Evolutionary conservation across 2,888 invertebrate genomes (phyloP).

Genomic region (Tuberolachnus salignus): DNA sequence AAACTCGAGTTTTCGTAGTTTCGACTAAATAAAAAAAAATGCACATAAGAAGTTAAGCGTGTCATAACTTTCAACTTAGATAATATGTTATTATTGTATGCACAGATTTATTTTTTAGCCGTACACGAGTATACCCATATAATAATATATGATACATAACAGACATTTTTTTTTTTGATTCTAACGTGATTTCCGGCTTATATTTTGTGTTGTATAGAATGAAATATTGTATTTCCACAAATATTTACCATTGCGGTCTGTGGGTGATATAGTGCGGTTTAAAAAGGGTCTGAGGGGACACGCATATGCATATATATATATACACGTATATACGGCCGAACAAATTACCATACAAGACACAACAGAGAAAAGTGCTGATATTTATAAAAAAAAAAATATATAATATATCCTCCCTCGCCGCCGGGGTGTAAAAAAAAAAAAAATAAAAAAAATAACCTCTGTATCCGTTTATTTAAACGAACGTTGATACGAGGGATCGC

Average conservation of each 20-base stretch:
- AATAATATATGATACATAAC: too few relatives aligned
- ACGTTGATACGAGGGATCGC: constrained; percentile 56
- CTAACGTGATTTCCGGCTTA: not conserved
- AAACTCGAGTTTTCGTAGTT: too few relatives aligned
- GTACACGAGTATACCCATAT: not conserved
- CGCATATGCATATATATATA: not conserved
- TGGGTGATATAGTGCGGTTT: constrained; percentile 55
- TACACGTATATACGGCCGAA: constrained; percentile 37
- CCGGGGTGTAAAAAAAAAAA: constrained; percentile 48
- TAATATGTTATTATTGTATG: too few relatives aligned
- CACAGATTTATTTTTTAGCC: not conserved
- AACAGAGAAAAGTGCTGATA: constrained; percentile 54
- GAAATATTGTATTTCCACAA: constrained; percentile 41
- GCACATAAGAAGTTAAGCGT: too few relatives aligned
- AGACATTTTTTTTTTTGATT: not conserved
- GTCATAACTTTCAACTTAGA: too few relatives aligned
- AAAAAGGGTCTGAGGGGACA: constrained; percentile 54
- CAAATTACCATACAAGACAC: constrained; percentile 56
- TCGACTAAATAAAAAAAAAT: too few relatives aligned
- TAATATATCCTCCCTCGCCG: constrained; percentile 36
- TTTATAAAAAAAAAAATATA: constrained; percentile 46
- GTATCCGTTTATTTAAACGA: constrained; percentile 56
- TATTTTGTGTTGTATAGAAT: not conserved
- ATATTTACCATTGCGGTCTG: constrained; percentile 52
- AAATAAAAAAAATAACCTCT: constrained; percentile 32